Percentiles rank a stretch among this genome's conserved stretches.
Conservation (phyloP, 2,888 invertebrate species). For the Zaprionus obscuricornis region DNA sequence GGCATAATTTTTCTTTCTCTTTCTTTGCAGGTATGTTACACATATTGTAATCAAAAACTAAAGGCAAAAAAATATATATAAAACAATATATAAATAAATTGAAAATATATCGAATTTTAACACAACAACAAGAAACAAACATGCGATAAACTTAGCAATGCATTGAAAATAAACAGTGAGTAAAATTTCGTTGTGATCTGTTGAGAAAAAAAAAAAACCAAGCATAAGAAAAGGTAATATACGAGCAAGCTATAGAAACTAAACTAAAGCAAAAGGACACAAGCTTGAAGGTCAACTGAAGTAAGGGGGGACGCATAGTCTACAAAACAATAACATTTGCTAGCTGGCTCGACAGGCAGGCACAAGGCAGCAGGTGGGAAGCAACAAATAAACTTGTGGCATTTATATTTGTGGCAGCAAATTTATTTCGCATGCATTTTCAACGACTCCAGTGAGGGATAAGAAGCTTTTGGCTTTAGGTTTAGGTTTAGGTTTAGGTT, state of each 20-base stretch:
- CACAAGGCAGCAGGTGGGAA: conserved; percentile 49
- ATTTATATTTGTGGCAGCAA: conserved; percentile 73
- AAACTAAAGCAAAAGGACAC: too few species aligned
- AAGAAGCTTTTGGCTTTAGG: too few species aligned
- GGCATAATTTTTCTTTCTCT: not conserved
- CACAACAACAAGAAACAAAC: conserved; percentile 4
- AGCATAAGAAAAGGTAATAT: conserved; percentile 24
- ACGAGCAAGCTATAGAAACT: too few species aligned
- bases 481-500: too few species aligned
- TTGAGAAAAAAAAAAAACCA: conserved; percentile 33
- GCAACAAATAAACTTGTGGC: conserved; percentile 74
- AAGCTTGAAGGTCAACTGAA: conserved; percentile 65
- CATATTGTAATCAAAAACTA: not conserved
- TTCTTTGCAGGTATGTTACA: conserved; percentile 56
- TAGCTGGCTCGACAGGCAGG: conserved; percentile 5
- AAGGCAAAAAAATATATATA: conserved; percentile 4
- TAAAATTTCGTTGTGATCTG: too few species aligned
- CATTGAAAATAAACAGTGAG: conserved; percentile 68
- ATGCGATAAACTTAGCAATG: conserved; percentile 62
- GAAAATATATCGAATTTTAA: too few species aligned
- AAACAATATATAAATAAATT: not conserved
- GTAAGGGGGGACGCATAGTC: too few species aligned
- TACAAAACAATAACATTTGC: too few species aligned
- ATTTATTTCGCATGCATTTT: conserved; percentile 70
- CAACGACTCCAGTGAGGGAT: conserved; percentile 20